A percentile compares a stretch with the other conserved stretches of the same genome.
Evolutionary conservation across 1,140 invertebrate species (phyloP).

Genomic region (Thalassaphorura encarpata): DNA sequence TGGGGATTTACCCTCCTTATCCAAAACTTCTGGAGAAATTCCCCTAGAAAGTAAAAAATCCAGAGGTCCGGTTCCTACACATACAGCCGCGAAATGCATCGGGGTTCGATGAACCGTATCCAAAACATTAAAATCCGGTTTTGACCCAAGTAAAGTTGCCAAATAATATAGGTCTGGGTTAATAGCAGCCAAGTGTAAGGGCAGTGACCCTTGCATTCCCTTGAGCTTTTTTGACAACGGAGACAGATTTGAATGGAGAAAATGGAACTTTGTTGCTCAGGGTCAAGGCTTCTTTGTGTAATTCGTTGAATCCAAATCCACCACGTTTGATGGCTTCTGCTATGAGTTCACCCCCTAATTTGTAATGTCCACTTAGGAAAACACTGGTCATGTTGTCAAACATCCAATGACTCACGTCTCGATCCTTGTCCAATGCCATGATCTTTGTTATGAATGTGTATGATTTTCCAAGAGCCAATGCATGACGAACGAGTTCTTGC

Average conservation of each 20-base stretch:
- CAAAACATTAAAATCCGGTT: slow-evolving; percentile 40
- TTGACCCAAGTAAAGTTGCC: slow-evolving; percentile 34
- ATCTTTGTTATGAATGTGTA: neutral
- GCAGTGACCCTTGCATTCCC: slow-evolving; percentile 39
- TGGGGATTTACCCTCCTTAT: slow-evolving; percentile 40
- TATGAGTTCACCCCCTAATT: slow-evolving; percentile 19
- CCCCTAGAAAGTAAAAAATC: slow-evolving; percentile 39
- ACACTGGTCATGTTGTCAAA: too few species aligned
- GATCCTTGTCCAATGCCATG: slow-evolving; percentile 5
- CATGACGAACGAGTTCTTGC: neutral
- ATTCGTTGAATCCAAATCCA: slow-evolving; percentile 18
- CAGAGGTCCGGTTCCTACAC: slow-evolving; percentile 40
- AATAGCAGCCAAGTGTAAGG: slow-evolving; percentile 46
- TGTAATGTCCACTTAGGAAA: too few species aligned
- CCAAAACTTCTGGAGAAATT: slow-evolving; percentile 23
- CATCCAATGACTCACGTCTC: too few species aligned
- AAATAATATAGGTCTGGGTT: slow-evolving; percentile 45
- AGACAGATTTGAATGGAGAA: slow-evolving; percentile 37
- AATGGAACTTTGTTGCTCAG: slow-evolving; percentile 18
- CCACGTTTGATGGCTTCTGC: slow-evolving; percentile 4
- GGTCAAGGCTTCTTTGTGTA: slow-evolving; percentile 20
- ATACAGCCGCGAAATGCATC: slow-evolving; percentile 46
- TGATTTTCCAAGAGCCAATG: neutral
- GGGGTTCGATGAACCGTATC: slow-evolving; percentile 41
- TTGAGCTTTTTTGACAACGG: slow-evolving; percentile 40